These are phyloP conservation scores for Trididemnum nubilum DNA, from an alignment of 23 tunicate species.

Conservation along the genomic window DNA sequence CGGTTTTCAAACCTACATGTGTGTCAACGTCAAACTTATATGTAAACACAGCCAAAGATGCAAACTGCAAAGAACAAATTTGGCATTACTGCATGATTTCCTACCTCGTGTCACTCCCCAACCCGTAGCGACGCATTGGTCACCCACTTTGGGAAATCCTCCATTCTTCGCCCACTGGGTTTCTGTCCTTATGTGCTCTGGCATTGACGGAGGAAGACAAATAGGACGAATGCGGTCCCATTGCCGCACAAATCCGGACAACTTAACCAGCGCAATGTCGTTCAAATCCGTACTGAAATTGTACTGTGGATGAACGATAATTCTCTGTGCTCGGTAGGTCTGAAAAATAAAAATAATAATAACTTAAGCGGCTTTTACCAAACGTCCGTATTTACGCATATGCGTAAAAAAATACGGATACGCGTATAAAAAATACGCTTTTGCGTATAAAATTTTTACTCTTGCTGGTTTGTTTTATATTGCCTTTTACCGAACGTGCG, in stretches of 20 bases:
- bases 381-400: too few relatives aligned
- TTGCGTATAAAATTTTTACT: too few relatives aligned
- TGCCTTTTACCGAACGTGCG: too few relatives aligned
- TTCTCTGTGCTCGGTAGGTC: constrained; percentile 60
- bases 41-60: too few relatives aligned
- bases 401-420: too few relatives aligned
- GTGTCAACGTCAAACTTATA: too few relatives aligned
- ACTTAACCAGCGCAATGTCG: constrained; percentile 81
- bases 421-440: too few relatives aligned
- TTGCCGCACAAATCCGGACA: constrained; percentile 44
- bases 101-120: constrained; percentile 84
- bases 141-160: constrained; percentile 41
- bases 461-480: too few relatives aligned
- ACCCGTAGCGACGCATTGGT: constrained; percentile 59
- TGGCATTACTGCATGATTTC: too few relatives aligned
- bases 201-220: constrained; percentile 57
- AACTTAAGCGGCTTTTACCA: background rate
- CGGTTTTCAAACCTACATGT: too few relatives aligned
- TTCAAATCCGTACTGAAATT: constrained; percentile 55
- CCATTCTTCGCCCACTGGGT: background rate
- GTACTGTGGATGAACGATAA: constrained; percentile 75
- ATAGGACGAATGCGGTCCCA: constrained; percentile 53
- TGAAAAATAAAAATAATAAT: constrained; percentile 9
- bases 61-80: too few relatives aligned
- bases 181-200: constrained; percentile 14